phyloP scores from a whole-genome alignment of 2,113 vertebrate genomes.

The Brevimyrus niger region DNA sequence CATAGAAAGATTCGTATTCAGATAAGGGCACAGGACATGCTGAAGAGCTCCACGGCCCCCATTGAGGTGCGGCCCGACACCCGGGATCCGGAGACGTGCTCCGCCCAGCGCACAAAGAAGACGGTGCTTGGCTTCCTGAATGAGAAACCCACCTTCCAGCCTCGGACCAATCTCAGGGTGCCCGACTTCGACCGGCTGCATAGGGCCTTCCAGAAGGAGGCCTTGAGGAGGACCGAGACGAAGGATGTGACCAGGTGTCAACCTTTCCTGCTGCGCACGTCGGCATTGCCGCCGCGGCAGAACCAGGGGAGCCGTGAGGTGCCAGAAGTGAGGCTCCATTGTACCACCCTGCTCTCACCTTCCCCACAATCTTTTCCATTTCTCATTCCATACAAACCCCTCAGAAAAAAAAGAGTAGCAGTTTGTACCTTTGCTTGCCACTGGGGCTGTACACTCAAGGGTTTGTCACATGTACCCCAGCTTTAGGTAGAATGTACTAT shows the following conservation, averaged over 20 bases:
- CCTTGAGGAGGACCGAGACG: constrained; percentile 50
- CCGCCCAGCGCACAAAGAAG: constrained; percentile 60
- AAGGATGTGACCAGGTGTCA: constrained; percentile 68
- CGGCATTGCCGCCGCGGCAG: constrained; percentile 51
- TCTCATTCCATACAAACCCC: not conserved
- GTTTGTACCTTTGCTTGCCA: not conserved
- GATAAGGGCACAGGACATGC: constrained; percentile 62
- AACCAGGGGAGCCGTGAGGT: constrained; percentile 36
- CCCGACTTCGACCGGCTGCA: constrained; percentile 79
- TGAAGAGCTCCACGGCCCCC: constrained; percentile 51
- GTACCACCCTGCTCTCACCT: not conserved
- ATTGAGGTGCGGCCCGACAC: constrained; percentile 33
- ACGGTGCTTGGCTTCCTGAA: constrained; percentile 73
- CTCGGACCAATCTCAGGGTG: constrained; percentile 66
- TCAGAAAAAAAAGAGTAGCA: not conserved
- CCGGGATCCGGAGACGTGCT: constrained; percentile 44
- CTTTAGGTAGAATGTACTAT: not conserved
- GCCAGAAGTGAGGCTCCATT: constrained; percentile 36
- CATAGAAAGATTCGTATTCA: constrained; percentile 66
- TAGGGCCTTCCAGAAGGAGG: constrained; percentile 69
- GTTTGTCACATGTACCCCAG: too few species aligned
- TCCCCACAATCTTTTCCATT: not conserved
- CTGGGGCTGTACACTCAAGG: not conserved
- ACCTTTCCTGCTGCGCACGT: constrained; percentile 78
- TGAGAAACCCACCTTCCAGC: constrained; percentile 72